These are phyloP conservation scores for Phallusia fumigata DNA, from an alignment of 23 tunicate genomes.

Conservation along the genomic window DNA sequence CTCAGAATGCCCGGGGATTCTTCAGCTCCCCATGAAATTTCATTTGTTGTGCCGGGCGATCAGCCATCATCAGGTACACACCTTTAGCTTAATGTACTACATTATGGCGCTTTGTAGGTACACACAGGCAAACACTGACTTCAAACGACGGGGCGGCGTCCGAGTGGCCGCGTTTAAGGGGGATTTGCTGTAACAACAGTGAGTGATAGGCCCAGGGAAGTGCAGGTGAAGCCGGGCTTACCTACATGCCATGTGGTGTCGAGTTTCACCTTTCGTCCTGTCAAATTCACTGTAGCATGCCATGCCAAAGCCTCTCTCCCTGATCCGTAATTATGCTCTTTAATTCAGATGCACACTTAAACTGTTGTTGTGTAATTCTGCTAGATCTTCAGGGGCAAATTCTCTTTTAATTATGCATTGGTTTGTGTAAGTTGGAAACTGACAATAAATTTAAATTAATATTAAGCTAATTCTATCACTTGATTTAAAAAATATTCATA, in stretches of 20 bases:
- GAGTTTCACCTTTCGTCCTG: background rate
- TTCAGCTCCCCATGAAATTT: background rate
- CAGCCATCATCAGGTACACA: background rate
- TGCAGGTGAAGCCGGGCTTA: conserved; percentile 8
- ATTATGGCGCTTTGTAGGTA: background rate
- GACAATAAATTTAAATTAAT: no score
- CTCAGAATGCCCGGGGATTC: background rate
- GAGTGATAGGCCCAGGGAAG: background rate
- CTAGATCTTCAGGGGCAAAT: background rate
- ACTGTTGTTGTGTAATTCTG: background rate
- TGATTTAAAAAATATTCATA: no score
- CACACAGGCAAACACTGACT: background rate
- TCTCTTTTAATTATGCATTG: background rate
- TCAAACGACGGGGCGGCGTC: background rate
- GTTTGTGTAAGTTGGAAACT: background rate
- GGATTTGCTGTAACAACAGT: conserved; percentile 11
- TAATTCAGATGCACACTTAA: background rate
- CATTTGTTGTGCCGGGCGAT: background rate
- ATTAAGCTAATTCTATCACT: no score
- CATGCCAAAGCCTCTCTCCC: background rate
- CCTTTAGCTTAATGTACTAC: background rate
- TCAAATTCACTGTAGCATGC: conserved; percentile 4
- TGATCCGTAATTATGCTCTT: background rate
- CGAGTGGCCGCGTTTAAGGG: background rate
- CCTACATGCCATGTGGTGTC: background rate